phyloP scores from a whole-genome alignment of 1,140 invertebrate species.

The Hetaerina americana region DNA sequence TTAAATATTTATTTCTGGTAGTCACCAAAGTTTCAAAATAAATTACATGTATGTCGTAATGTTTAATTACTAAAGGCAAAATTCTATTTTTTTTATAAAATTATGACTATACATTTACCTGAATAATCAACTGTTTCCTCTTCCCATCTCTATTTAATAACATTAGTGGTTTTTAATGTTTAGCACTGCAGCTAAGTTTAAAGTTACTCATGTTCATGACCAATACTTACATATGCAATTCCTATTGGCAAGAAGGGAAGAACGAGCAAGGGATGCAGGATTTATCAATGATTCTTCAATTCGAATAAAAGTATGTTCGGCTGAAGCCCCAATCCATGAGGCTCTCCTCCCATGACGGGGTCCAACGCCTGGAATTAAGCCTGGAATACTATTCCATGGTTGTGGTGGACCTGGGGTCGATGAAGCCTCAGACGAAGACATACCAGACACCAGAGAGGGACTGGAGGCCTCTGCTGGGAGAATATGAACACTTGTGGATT shows the following conservation, averaged over 20 bases:
- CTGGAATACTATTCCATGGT: slow-evolving; percentile 70
- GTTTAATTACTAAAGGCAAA: no score
- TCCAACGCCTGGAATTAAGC: slow-evolving; percentile 63
- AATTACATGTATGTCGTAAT: no score
- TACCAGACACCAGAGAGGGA: slow-evolving; percentile 20
- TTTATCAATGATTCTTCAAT: slow-evolving; percentile 88
- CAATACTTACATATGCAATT: slow-evolving; percentile 61
- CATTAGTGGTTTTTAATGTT: no score
- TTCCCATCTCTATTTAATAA: no score
- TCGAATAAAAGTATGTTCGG: slow-evolving; percentile 89
- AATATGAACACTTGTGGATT: slow-evolving; percentile 1
- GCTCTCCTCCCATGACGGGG: slow-evolving; percentile 65
- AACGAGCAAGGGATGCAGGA: slow-evolving; percentile 66
- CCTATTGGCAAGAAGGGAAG: slow-evolving; percentile 78
- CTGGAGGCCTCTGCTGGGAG: slow-evolving; percentile 11
- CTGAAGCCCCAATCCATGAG: slow-evolving; percentile 85
- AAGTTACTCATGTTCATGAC: no score
- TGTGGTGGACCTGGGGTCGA: neutral
- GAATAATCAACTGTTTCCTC: neutral
- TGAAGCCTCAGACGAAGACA: slow-evolving; percentile 13
- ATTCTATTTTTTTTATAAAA: no score
- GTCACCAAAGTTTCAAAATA: no score
- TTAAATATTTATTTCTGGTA: no score
- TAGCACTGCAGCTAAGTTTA: no score
- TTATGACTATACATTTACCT: neutral